Evolutionary conservation across 2,113 vertebrate genomes (phyloP).

Genomic region (Halichoeres trimaculatus): DNA sequence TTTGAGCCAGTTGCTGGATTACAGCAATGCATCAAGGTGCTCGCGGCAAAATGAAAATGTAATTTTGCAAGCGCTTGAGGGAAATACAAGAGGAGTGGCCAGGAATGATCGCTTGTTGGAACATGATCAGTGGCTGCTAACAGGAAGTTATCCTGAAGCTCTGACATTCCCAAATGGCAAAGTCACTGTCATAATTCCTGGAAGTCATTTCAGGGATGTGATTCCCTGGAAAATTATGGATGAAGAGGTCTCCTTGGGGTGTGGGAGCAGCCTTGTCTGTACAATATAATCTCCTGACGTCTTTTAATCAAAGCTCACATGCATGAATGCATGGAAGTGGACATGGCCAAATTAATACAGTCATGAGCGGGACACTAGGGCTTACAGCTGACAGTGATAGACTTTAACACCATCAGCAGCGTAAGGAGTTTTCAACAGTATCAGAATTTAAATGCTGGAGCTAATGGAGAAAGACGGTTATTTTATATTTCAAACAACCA

Average conservation of each 20-base stretch:
- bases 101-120: conserved; percentile 54
- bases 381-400: conserved; percentile 32
- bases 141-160: conserved; percentile 43
- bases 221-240: conserved; percentile 47
- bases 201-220: conserved; percentile 42
- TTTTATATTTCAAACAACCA: too few relatives aligned
- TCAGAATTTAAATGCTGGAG: conserved; percentile 17
- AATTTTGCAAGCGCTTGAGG: conserved; percentile 65
- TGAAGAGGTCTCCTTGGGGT: conserved; percentile 24
- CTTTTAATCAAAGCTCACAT: conserved; percentile 54
- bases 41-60: conserved; percentile 70
- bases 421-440: conserved; percentile 33
- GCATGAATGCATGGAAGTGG: conserved; percentile 35
- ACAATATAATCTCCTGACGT: conserved; percentile 40
- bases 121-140: conserved; percentile 55
- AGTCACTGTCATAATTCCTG: conserved; percentile 43
- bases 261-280: conserved; percentile 28
- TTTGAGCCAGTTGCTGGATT: conserved; percentile 56
- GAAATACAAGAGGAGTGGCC: conserved; percentile 47
- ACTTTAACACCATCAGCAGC: conserved; percentile 40
- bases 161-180: conserved; percentile 54
- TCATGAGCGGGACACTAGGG: conserved; percentile 17
- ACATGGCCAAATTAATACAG: conserved; percentile 39
- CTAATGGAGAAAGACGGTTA: conserved; percentile 23
- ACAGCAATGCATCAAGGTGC: conserved; percentile 66